Conservation (phyloP, 2,797 vertebrate genomes). For the Intellagama lesueurii region DNA sequence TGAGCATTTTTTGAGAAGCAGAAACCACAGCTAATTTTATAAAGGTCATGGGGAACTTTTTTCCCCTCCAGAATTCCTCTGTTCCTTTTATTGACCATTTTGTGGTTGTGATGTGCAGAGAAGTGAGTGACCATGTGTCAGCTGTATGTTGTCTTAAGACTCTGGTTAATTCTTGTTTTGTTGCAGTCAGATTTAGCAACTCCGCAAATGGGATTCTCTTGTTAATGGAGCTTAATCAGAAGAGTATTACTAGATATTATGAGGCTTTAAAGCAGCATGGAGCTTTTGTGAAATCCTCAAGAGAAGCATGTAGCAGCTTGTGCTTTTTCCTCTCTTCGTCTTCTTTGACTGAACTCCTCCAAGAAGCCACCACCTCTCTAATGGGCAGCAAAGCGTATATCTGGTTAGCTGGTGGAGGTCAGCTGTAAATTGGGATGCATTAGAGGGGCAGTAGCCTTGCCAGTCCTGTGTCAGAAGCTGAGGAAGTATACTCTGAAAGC, state of each 20-base stretch:
- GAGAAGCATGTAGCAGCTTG: neutral
- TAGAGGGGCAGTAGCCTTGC: too few relatives aligned
- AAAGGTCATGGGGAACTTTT: conserved; percentile 16
- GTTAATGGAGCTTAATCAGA: conserved; percentile 41
- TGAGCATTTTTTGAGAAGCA: conserved; percentile 9
- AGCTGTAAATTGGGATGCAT: neutral
- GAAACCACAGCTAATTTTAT: conserved; percentile 57
- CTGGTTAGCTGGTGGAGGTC: neutral
- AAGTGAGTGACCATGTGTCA: conserved; percentile 15
- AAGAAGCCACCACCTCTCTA: neutral
- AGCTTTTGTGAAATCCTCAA: conserved; percentile 29
- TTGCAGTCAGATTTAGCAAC: conserved; percentile 60
- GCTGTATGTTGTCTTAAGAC: conserved; percentile 23
- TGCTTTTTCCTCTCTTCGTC: neutral
- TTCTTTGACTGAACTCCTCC: neutral
- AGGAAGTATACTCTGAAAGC: neutral
- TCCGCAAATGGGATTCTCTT: conserved; percentile 47
- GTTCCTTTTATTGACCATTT: neutral
- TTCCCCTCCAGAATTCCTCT: conserved; percentile 51
- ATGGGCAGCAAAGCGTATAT: neutral
- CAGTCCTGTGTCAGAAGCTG: too few relatives aligned
- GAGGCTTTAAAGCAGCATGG: conserved; percentile 22
- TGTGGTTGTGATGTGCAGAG: conserved; percentile 20
- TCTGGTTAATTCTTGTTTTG: conserved; percentile 60
- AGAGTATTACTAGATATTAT: conserved; percentile 35